Conservation (phyloP, 1,140 invertebrate species). For the Caenorhabditis brenneri region DNA sequence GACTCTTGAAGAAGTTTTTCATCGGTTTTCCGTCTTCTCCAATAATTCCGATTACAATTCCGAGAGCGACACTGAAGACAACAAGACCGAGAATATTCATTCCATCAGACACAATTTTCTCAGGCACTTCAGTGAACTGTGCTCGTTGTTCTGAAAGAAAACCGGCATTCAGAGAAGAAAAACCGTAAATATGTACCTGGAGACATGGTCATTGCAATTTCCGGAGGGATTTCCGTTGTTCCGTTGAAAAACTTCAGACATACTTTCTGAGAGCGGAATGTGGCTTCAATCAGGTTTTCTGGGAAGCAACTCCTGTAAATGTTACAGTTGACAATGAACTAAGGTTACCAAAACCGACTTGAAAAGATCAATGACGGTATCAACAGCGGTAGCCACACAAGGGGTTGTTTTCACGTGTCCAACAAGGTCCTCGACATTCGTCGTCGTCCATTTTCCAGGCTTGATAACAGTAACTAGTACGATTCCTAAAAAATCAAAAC, state of each 20-base stretch:
- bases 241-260: constrained; percentile 53
- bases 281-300: constrained; percentile 60
- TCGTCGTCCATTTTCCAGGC: constrained; percentile 67
- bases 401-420: constrained; percentile 44
- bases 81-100: constrained; percentile 64
- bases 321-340: neutral
- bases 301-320: constrained; percentile 58
- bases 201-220: constrained; percentile 46
- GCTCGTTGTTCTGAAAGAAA: constrained; percentile 27
- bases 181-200: neutral
- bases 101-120: constrained; percentile 52
- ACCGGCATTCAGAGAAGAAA: neutral
- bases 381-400: constrained; percentile 56
- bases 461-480: constrained; percentile 72
- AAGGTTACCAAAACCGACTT: constrained; percentile 34
- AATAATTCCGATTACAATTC: constrained; percentile 58
- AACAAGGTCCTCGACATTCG: constrained; percentile 51
- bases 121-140: constrained; percentile 42
- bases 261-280: constrained; percentile 54
- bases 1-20: constrained; percentile 59
- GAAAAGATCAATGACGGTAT: constrained; percentile 60
- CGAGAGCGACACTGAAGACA: constrained; percentile 62
- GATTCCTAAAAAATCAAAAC: constrained; percentile 62
- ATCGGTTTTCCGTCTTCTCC: constrained; percentile 60
- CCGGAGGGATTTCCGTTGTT: constrained; percentile 16